Evolutionary conservation across 2,113 vertebrate genomes (phyloP).

Genomic region (Chionomys nivalis): DNA sequence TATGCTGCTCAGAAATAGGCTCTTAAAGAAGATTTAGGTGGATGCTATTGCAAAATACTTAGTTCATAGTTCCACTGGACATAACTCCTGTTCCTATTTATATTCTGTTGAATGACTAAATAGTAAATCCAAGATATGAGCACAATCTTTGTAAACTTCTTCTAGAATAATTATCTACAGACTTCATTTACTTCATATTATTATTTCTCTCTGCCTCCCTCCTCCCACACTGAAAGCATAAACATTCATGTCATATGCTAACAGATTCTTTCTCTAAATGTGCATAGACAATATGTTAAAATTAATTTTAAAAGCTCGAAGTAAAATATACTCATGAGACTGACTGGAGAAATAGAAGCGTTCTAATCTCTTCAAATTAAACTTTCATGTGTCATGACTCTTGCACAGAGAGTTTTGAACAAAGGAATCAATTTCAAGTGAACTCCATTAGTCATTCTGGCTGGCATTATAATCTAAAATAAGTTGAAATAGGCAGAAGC

Average conservation of each 20-base stretch:
- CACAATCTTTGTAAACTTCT: neutral
- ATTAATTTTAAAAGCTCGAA: neutral
- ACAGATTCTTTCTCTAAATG: neutral
- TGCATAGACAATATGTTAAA: neutral
- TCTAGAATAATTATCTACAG: neutral
- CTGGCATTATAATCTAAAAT: neutral
- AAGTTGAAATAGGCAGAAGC: neutral
- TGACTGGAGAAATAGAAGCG: neutral
- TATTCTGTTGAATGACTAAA: neutral
- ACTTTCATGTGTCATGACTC: neutral
- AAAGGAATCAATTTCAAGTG: neutral
- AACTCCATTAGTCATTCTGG: neutral
- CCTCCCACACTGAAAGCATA: neutral
- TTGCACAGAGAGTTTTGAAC: neutral
- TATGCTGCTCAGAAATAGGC: neutral
- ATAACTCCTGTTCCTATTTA: neutral
- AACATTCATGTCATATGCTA: neutral
- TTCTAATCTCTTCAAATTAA: conserved; percentile 11
- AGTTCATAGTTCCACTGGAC: neutral
- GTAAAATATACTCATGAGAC: neutral
- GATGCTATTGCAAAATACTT: neutral
- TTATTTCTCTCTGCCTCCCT: neutral
- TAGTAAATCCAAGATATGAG: neutral
- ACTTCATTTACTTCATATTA: neutral
- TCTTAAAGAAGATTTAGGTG: neutral